These are phyloP conservation scores for Galbula dea DNA, from an alignment of 2,113 vertebrate genomes.

Conservation along the genomic window DNA sequence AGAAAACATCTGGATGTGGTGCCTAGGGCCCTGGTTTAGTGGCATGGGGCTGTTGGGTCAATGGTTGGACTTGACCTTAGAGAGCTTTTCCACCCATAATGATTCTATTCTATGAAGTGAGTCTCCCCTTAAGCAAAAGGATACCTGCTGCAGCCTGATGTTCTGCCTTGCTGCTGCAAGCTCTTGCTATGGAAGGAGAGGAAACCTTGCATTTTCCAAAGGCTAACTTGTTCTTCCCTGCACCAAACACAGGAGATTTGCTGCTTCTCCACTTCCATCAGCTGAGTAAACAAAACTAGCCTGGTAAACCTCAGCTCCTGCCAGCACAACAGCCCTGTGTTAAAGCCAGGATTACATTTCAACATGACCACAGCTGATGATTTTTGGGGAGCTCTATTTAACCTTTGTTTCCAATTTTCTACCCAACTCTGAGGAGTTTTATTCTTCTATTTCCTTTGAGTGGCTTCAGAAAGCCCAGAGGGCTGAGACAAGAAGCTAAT, in stretches of 20 bases:
- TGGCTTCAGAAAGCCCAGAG: constrained; percentile 9
- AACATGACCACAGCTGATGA: constrained; percentile 22
- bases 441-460: not conserved
- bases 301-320: constrained; percentile 1
- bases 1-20: no score
- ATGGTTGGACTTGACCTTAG: no score
- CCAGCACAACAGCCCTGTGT: not conserved
- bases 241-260: constrained; percentile 37
- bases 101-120: no score
- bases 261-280: constrained; percentile 50
- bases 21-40: no score
- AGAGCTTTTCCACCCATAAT: no score
- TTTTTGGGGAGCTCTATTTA: constrained; percentile 45
- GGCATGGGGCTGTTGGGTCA: no score
- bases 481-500: constrained; percentile 41
- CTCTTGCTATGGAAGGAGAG: not conserved
- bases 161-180: not conserved
- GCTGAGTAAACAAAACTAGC: constrained; percentile 47
- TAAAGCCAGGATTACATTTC: constrained; percentile 45
- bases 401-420: constrained; percentile 45
- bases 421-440: not conserved
- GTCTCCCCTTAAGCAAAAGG: not conserved
- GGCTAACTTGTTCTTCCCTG: not conserved
- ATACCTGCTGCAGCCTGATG: not conserved
- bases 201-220: not conserved